phyloP scores from a whole-genome alignment of 2,888 invertebrate species.

The Coenonympha arcania region DNA sequence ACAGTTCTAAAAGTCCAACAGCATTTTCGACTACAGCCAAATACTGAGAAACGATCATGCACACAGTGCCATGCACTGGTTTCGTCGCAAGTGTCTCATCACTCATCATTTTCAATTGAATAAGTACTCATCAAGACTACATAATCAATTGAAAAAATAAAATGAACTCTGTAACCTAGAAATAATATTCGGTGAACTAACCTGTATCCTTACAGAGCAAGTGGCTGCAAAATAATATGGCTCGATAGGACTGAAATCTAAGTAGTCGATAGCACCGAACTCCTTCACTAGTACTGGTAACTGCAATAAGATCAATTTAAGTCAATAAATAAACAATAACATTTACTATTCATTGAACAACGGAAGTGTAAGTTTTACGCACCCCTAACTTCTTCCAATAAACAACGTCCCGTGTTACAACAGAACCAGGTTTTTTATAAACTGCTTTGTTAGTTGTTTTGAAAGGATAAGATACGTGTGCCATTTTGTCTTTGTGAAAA shows the following conservation, averaged over 20 bases:
- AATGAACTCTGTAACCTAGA: too few species aligned
- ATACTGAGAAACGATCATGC: too few species aligned
- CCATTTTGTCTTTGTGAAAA: slow-evolving; percentile 37
- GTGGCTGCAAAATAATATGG: slow-evolving; percentile 95
- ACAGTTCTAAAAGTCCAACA: too few species aligned
- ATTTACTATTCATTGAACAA: too few species aligned
- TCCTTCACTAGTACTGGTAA: slow-evolving; percentile 91
- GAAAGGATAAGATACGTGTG: slow-evolving; percentile 70
- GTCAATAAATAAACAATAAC: background rate
- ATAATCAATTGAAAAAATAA: too few species aligned
- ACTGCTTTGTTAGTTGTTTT: slow-evolving; percentile 82
- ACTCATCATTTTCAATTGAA: too few species aligned
- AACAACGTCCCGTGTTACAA: slow-evolving; percentile 82
- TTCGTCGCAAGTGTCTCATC: too few species aligned
- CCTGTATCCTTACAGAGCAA: slow-evolving; percentile 88
- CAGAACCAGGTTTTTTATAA: slow-evolving; percentile 78
- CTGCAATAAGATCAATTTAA: slow-evolving; percentile 62
- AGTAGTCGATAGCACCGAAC: slow-evolving; percentile 91
- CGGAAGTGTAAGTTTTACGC: slow-evolving; percentile 26
- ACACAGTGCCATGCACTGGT: too few species aligned
- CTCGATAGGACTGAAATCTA: slow-evolving; percentile 91
- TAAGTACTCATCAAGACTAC: too few species aligned
- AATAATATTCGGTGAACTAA: slow-evolving; percentile 32
- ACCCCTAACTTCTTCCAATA: slow-evolving; percentile 94
- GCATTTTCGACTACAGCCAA: too few species aligned